Conservation (phyloP, 2,797 vertebrate genomes). For the Somateria mollissima region DNA sequence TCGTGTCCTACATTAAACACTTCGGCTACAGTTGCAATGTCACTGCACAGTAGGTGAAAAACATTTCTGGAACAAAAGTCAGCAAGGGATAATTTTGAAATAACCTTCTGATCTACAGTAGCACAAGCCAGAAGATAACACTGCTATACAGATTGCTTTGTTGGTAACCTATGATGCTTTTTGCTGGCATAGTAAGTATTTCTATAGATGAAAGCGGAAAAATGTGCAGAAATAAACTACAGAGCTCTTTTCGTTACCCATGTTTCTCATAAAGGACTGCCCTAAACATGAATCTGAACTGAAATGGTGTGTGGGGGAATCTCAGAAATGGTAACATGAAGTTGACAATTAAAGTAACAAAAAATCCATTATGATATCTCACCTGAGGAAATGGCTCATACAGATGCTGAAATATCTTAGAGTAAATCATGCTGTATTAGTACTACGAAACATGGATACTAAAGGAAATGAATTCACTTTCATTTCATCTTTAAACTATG, state of each 20-base stretch:
- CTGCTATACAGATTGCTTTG: neutral
- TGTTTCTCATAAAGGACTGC: neutral
- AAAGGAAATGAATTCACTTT: neutral
- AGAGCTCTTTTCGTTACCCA: neutral
- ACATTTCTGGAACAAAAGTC: constrained; percentile 59
- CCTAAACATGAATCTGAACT: neutral
- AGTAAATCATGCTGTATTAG: neutral
- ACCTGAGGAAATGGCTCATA: neutral
- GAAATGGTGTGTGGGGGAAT: neutral
- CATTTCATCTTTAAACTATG: neutral
- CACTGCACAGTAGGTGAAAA: constrained; percentile 51
- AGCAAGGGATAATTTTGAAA: constrained; percentile 61
- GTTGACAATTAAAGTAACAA: neutral
- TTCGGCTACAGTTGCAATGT: constrained; percentile 22
- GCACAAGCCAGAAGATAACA: neutral
- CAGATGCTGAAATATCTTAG: neutral
- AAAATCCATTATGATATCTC: neutral
- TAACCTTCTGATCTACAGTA: constrained; percentile 33
- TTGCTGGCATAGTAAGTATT: neutral
- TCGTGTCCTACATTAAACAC: neutral
- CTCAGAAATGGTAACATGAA: neutral
- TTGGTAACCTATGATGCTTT: neutral
- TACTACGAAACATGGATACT: neutral
- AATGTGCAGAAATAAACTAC: neutral
- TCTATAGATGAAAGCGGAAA: neutral